Conservation (phyloP, 1,140 invertebrate genomes). For the Acromyrmex echinatior region DNA sequence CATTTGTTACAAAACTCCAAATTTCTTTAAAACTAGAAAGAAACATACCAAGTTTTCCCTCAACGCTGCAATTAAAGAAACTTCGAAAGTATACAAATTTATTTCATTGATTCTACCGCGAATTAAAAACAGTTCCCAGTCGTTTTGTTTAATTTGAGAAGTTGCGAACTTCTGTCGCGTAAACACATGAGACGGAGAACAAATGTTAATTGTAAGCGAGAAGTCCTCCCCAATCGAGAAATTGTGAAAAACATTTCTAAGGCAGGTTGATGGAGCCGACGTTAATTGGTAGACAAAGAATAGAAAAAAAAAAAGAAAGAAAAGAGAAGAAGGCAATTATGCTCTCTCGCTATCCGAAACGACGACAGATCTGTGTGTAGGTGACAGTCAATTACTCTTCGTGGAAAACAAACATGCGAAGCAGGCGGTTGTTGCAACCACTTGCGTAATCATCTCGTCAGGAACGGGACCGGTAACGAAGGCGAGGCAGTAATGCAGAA, state of each 20-base stretch:
- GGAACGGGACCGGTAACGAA: conserved; percentile 25
- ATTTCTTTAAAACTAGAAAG: neutral
- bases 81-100: neutral
- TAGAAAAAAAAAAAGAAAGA: neutral
- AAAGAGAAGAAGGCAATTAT: conserved; percentile 14
- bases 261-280: conserved; percentile 18
- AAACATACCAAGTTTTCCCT: neutral
- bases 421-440: conserved; percentile 29
- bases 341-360: conserved; percentile 7
- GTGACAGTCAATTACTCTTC: conserved; percentile 52
- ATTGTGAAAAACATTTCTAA: conserved; percentile 43
- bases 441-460: conserved; percentile 35
- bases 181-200: neutral
- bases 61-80: neutral
- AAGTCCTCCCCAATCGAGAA: conserved; percentile 37
- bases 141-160: conserved; percentile 35
- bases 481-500: conserved; percentile 39
- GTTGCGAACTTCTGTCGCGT: neutral
- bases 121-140: too few relatives aligned
- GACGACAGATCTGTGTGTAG: conserved; percentile 42
- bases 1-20: neutral
- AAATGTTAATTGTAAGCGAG: conserved; percentile 50
- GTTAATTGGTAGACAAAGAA: conserved; percentile 39
- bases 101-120: neutral
- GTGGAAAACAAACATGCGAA: conserved; percentile 42